Base-by-base conservation (phyloP, 2,797 vertebrate species). In the Chloroceryle inda region DNA sequence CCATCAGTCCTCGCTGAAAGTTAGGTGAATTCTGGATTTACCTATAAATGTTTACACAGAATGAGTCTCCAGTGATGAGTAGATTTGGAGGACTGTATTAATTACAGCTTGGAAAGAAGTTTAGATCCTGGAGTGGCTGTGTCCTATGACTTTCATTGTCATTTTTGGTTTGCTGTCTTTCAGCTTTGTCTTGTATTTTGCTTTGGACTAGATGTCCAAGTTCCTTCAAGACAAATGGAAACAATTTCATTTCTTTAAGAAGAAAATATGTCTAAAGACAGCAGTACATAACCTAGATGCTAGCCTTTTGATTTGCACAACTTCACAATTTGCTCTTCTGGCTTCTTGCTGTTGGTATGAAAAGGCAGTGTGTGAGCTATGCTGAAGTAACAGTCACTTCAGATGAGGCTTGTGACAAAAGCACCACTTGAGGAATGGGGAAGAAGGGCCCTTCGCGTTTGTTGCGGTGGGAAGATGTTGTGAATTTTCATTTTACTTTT, bases 351-450 rank as follows among this genome's bases (percentile, higher is more conserved):
- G 12, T 50, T 38, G 4, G 1, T 27, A 22, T 81, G 73, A 63
- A 11, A 55, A 64, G 64, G 35, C 55, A 1, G 0, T 1, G 33
- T 9, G n/a, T 9, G n/a, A 1, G 3, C 38, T 2, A 3, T 7
- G 27, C 19, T 68, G 58, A 47, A 78, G 35, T 14, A 35, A 23
- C 26, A 42, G 13, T 52, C 45, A 19, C 55, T 66, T 59, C 58
- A 81, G 58, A 62, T 53, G n/a, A 72, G 23, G 42, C 40, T 88
- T 67, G 40, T 71, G 67, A n/a, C 38, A 44, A 24, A 64, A 86
- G 40, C 26, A 23, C 11, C 1, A 1, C 64, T 50, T 11, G 27
- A 50, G 61, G 26, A 6, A 2, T 14, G 10, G 64, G 64, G 22
- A 37, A 11, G 19, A 42, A 69, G 15, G 69, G 37, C 31, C 61